Evolutionary conservation across 2,113 vertebrate species (phyloP), one percentile per base, ranked within the genome.

Genomic region (Polypterus bichir): DNA sequence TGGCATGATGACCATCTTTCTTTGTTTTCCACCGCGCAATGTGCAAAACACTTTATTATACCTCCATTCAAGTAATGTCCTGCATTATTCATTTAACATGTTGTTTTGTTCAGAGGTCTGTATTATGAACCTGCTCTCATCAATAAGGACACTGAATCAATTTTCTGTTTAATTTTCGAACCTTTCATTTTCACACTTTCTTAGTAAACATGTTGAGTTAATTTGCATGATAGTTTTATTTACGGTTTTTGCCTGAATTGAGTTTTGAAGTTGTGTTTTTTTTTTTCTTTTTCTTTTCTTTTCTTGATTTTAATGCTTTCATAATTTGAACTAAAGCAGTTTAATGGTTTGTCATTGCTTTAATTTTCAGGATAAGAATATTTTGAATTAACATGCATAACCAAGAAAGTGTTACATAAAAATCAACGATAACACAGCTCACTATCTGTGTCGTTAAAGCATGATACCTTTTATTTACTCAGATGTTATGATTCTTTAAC

Each of bases 401-500:
- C 69, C 74, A 82, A 66, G 62, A 27, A 57, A 81, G 72, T 85
- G 84, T 83, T 84, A 79, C 83, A 83, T 65, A 83, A 78, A 81
- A 78, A 78, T 86, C 79, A 77, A 82, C 76, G 74, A 65, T 77
- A 77, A 86, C 81, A 80, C 66, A 80, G 75, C 80, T 81, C 73
- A 77, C 49, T 79, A 76, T 86, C 74, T 71, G 63, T 72, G 77
- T 78, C 81, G 74, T 65, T 76, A 73, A 72, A 83, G 90, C 88
- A 89, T 88, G 88, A 89, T 83, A 76, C 63, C 74, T 72, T 65
- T 68, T 73, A 69, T 44, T 66, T 82, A 83, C 5, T 74, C 73
- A 80, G 79, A 74, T 77, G 77, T 84, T 81, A 84, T 86, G 83
- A 88, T 88, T 61, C 66, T 60, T 80, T 85, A 79, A 86, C 85